These are phyloP conservation scores for Cloeon dipterum DNA, from an alignment of 2,888 invertebrate genomes.

Conservation along the genomic window DNA sequence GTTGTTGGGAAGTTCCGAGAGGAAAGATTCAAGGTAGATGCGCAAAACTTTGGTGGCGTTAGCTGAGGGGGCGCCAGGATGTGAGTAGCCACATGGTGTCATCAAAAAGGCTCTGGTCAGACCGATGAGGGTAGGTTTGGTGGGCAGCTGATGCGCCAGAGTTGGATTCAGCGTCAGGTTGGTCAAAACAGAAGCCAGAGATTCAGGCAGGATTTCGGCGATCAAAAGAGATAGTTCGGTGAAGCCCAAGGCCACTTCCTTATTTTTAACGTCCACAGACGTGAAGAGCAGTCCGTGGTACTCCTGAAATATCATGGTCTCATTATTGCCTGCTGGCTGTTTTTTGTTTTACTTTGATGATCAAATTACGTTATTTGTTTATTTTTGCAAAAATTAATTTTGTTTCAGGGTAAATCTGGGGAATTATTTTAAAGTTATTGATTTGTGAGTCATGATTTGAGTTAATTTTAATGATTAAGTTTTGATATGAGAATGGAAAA, in stretches of 20 bases:
- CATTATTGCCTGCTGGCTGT: too few species aligned
- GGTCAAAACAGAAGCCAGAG: constrained; percentile 23
- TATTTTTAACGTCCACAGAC: background rate
- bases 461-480: too few species aligned
- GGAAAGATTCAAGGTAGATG: constrained; percentile 37
- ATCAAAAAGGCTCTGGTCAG: background rate
- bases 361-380: too few species aligned
- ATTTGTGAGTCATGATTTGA: too few species aligned
- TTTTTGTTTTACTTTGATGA: too few species aligned
- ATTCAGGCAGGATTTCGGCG: constrained; percentile 22
- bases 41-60: constrained; percentile 10
- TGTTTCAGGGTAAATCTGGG: too few species aligned
- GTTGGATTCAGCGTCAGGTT: constrained; percentile 15
- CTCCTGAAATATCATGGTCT: too few species aligned
- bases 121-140: background rate
- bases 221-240: constrained; percentile 28
- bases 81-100: background rate
- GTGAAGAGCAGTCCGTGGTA: constrained; percentile 3
- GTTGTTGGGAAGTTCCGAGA: constrained; percentile 17
- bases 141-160: background rate
- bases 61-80: background rate
- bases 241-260: constrained; percentile 13
- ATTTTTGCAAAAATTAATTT: too few species aligned
- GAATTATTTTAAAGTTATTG: too few species aligned
- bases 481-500: too few species aligned